Evolutionary conservation across 2,888 invertebrate species (phyloP).

Genomic region (Eristalinus sepulchralis): DNA sequence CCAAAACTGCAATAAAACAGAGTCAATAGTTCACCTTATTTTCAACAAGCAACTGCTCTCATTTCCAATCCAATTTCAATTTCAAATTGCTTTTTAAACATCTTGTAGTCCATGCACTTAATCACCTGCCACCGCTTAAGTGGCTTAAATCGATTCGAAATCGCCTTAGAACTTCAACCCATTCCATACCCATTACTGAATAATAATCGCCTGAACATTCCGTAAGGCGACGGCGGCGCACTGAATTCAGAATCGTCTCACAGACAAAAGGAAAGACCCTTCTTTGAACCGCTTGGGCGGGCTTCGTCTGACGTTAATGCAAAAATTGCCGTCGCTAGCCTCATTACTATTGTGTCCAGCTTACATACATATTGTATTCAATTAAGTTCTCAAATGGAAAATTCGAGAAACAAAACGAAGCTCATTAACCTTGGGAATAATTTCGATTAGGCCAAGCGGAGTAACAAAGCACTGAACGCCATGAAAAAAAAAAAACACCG

Average conservation of each 20-base stretch:
- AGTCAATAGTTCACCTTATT: neutral
- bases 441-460: constrained; percentile 20
- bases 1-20: too few relatives aligned
- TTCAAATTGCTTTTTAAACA: neutral
- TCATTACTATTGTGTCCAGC: constrained; percentile 22
- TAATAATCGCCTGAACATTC: neutral
- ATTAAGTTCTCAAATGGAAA: constrained; percentile 32
- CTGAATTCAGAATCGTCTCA: neutral
- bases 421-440: constrained; percentile 40
- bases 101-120: neutral
- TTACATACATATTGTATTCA: neutral
- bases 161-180: neutral
- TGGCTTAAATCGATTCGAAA: neutral
- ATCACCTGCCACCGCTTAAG: neutral
- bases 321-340: constrained; percentile 9
- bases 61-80: neutral
- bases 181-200: neutral
- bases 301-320: constrained; percentile 21
- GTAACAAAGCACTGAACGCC: constrained; percentile 10
- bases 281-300: neutral
- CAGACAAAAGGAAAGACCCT: neutral
- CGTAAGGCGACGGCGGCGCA: neutral
- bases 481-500: neutral
- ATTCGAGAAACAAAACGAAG: constrained; percentile 17
- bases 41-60: neutral